Evolutionary conservation across 2,113 vertebrate species (phyloP).

Genomic region (Willisornis vidua): DNA sequence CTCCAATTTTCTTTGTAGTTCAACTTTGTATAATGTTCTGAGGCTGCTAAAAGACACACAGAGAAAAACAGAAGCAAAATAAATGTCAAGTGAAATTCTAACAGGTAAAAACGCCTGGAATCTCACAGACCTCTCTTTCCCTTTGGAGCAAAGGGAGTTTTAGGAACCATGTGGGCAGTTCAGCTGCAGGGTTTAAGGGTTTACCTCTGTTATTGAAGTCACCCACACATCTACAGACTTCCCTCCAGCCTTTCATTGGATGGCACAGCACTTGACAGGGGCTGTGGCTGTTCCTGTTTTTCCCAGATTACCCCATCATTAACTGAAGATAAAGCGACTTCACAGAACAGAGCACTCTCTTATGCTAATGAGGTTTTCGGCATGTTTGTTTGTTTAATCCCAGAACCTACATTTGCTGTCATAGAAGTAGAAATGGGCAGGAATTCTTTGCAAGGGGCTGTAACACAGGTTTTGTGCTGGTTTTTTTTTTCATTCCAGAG

Average conservation of each 20-base stretch:
- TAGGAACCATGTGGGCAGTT: background rate
- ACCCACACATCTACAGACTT: background rate
- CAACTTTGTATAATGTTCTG: background rate
- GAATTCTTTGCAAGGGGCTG: background rate
- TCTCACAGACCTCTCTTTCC: background rate
- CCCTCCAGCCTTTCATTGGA: background rate
- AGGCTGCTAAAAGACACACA: background rate
- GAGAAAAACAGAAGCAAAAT: background rate
- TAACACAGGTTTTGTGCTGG: fast-evolving
- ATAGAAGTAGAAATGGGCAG: background rate
- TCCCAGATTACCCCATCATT: background rate
- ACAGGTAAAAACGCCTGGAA: background rate
- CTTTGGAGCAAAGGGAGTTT: background rate
- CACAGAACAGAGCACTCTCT: background rate
- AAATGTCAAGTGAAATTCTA: background rate
- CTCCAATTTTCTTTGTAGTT: background rate
- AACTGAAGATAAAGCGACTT: background rate
- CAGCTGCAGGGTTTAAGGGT: background rate
- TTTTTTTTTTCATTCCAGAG: background rate
- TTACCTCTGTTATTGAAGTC: background rate
- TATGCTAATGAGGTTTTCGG: background rate
- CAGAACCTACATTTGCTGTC: background rate
- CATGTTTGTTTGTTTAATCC: background rate
- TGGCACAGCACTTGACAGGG: background rate
- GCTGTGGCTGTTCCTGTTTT: background rate